A percentile compares a stretch with the other conserved stretches of the same genome.
Conservation (phyloP, 1,140 invertebrate genomes). For the Zaprionus davidi region DNA sequence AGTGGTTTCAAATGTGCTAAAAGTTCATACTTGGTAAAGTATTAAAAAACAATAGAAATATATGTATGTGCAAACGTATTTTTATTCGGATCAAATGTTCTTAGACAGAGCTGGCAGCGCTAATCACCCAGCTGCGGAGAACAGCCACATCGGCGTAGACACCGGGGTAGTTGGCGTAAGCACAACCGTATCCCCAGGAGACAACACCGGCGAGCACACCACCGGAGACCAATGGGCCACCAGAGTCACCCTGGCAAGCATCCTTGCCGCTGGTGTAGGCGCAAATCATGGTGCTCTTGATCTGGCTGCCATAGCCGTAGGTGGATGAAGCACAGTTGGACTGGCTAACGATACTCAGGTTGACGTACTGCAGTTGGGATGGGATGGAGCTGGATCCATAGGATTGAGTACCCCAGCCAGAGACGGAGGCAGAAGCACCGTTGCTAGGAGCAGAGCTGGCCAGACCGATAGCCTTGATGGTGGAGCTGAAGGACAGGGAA, state of each 20-base stretch:
- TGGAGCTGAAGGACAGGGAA: conserved; percentile 64
- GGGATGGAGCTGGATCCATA: conserved; percentile 48
- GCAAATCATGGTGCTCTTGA: conserved; percentile 82
- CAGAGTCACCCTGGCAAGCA: conserved; percentile 83
- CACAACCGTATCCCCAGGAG: conserved; percentile 88
- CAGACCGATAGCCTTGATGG: conserved; percentile 76
- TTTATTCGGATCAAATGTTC: conserved; percentile 23
- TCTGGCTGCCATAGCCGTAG: conserved; percentile 47
- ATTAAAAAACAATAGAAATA: background rate
- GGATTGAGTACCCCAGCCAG: conserved; percentile 84
- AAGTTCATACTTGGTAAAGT: too few species aligned
- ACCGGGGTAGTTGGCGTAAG: conserved; percentile 85
- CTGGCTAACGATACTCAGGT: conserved; percentile 55
- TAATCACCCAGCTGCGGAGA: conserved; percentile 62
- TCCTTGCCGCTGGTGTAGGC: conserved; percentile 69
- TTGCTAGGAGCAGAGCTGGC: conserved; percentile 54
- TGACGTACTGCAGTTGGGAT: conserved; percentile 52
- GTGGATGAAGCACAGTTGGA: conserved; percentile 4
- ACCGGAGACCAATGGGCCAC: conserved; percentile 84
- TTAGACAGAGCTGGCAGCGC: conserved; percentile 32
- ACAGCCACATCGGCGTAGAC: conserved; percentile 86
- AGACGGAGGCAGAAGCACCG: conserved; percentile 66
- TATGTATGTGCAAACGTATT: background rate
- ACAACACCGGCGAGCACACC: conserved; percentile 85
- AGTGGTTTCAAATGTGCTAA: background rate